Evolutionary conservation across 2,888 invertebrate genomes (phyloP), one percentile per base, ranked within the genome.

Genomic region (Sinhomidia bicolor): DNA sequence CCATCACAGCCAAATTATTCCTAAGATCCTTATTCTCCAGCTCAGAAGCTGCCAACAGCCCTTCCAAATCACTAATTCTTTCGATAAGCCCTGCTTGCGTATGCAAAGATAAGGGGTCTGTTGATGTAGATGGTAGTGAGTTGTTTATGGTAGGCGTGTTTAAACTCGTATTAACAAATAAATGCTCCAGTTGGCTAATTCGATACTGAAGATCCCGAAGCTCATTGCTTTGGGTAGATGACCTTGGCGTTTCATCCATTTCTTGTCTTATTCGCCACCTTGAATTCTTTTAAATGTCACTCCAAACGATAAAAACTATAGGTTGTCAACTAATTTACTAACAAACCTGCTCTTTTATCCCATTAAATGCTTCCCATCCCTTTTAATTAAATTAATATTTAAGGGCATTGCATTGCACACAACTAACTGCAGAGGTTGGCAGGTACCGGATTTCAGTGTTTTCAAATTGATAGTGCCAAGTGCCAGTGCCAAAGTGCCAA

Each of bases 171-270:
- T 68, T 84, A 0, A 89, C 88, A 47, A 91, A 82, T 29, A 90
- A 71, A 80, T 92, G 85, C 29, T 91, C 92, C 41, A 92, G 80
- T 51, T 91, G 92, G 68, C 90, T 92, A 23, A 92, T 92, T 10
- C 92, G 68, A 54, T 89, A 89, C 7, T 88, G 89, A 20, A 91
- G 85, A 6, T 91, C 90, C n/a, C 90, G 85, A 0, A 91, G 62
- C 12, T 91, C 91, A 51, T 36, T 65, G 23, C 79, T 82, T 14
- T 47, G 47, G 78, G n/a, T 79, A 2, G 29, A 6, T 17, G 81
- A 26, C 26, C 71, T 90, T 79, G 90, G 90, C 9, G 90, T 90
- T 80, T 87, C 87, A 5, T 44, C 71, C 86, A 86, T 86, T 0
- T 57, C 20, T 10, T 7, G 10, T 57, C 10, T 41, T 10, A 10